Percentiles rank a stretch among this genome's conserved stretches.
Conservation (phyloP, 2,888 invertebrate species). For the Aquatica leii region DNA sequence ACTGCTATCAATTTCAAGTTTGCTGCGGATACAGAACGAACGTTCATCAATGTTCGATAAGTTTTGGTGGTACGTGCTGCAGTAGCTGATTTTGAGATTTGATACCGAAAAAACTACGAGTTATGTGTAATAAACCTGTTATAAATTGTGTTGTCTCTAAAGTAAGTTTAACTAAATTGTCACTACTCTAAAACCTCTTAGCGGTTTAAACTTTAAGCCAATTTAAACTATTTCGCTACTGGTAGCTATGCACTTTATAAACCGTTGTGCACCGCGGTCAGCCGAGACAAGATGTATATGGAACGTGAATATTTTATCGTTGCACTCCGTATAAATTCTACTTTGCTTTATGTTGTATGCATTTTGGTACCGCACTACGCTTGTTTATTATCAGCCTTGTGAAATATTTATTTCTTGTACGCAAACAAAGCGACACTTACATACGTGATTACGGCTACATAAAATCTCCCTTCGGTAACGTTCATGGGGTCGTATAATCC, state of each 20-base stretch:
- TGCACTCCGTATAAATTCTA: conserved; percentile 21
- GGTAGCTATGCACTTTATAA: conserved; percentile 19
- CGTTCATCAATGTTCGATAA: conserved; percentile 38
- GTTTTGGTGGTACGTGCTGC: conserved; percentile 27
- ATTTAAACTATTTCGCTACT: conserved; percentile 15
- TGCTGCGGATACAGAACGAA: conserved; percentile 37
- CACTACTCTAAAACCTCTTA: conserved; percentile 1
- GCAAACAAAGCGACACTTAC: too few relatives aligned
- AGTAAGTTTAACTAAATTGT: background rate
- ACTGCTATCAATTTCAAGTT: conserved; percentile 38
- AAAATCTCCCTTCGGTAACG: too few relatives aligned
- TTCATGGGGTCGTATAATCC: too few relatives aligned
- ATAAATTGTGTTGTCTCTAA: background rate
- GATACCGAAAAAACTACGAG: conserved; percentile 20
- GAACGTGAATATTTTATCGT: conserved; percentile 23
- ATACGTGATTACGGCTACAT: too few relatives aligned
- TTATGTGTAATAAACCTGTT: conserved; percentile 15
- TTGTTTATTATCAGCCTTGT: background rate
- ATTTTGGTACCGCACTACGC: background rate
- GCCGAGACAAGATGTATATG: conserved; percentile 24
- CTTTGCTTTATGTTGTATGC: conserved; percentile 14
- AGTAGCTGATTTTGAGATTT: conserved; percentile 35
- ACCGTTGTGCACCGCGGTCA: conserved; percentile 26
- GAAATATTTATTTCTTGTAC: too few relatives aligned
- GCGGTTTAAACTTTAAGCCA: conserved; percentile 6